Base-by-base conservation (phyloP, 2,888 invertebrate genomes). In the Dynastes tityus region DNA sequence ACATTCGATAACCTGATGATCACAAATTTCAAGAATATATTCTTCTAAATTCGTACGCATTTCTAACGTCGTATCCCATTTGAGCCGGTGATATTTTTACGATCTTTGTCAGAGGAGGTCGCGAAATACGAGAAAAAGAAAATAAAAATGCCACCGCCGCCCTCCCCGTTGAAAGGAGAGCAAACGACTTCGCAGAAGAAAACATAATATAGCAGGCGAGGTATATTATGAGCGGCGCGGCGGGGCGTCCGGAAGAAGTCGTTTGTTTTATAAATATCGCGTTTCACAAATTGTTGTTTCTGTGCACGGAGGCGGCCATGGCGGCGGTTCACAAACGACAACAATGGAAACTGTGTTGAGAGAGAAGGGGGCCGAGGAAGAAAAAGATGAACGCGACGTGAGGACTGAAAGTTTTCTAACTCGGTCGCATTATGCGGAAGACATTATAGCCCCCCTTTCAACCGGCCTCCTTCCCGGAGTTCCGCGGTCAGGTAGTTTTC, bases 181-280 rank as follows among this genome's bases (percentile, higher is more conserved):
- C 55, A 1, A 58, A 58, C 55, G 55, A 58, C 55, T 58, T 22
- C 6, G 8, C 55, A 58, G 11, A 63, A 63, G 13, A 63, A 32
- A 63, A 63, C n/a, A 63, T 63, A 63, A 63, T 63, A 29, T 11
- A 58, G 16, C 22, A 22, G 22, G 55, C 22, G 16, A 16, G 55
- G 22, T 58, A 3, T 58, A 58, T 58, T 22, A 58, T 58, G 22
- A 8, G 22, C 55, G 16, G 55, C 8, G 22, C 55, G 16, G 55
- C 8, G 55, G 22, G 22, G 16, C 9, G 9, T 58, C 22, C 55
- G 16, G 55, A 9, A 55, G 53, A 71, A 53, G 71, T 55, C 55
- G 58, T 73, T 73, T 73, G 58, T 73, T 73, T 61, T 37, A 40
- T 73, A 73, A 73, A 73, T 61, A 73, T 73, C 73, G 40, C 40